Evolutionary conservation across 1,140 invertebrate species (phyloP).

Genomic region (Meloidogyne chitwoodi): DNA sequence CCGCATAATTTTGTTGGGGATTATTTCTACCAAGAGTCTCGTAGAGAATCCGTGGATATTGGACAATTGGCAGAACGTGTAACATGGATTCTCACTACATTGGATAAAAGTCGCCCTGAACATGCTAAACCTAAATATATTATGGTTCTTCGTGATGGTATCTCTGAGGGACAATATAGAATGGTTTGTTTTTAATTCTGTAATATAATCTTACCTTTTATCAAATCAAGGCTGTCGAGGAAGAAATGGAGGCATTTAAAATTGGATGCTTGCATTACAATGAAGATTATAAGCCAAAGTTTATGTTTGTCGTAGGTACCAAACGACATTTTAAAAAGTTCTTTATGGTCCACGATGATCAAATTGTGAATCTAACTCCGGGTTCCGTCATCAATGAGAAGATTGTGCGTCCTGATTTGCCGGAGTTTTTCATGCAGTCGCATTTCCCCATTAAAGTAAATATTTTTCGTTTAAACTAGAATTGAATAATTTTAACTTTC

Average conservation of each 20-base stretch:
- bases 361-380: constrained; percentile 7
- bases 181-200: constrained; percentile 19
- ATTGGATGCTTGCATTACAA: constrained; percentile 27
- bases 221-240: constrained; percentile 28
- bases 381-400: constrained; percentile 38
- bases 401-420: constrained; percentile 23
- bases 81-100: constrained; percentile 11
- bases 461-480: neutral
- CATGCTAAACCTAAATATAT: constrained; percentile 26
- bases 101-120: constrained; percentile 31
- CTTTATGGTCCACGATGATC: constrained; percentile 26
- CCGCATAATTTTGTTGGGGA: constrained; percentile 38
- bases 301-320: constrained; percentile 36
- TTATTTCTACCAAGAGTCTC: constrained; percentile 34
- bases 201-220: neutral
- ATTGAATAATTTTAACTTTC: neutral
- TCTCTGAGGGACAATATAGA: constrained; percentile 34
- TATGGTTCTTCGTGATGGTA: constrained; percentile 35
- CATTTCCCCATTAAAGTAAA: constrained; percentile 31
- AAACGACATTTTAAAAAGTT: constrained; percentile 43
- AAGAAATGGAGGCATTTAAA: constrained; percentile 36
- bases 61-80: constrained; percentile 15
- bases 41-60: constrained; percentile 32
- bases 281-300: constrained; percentile 30
- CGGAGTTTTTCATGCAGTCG: constrained; percentile 44